These are phyloP conservation scores for Seira ritae DNA, from an alignment of 2,888 invertebrate species.

Conservation along the genomic window DNA sequence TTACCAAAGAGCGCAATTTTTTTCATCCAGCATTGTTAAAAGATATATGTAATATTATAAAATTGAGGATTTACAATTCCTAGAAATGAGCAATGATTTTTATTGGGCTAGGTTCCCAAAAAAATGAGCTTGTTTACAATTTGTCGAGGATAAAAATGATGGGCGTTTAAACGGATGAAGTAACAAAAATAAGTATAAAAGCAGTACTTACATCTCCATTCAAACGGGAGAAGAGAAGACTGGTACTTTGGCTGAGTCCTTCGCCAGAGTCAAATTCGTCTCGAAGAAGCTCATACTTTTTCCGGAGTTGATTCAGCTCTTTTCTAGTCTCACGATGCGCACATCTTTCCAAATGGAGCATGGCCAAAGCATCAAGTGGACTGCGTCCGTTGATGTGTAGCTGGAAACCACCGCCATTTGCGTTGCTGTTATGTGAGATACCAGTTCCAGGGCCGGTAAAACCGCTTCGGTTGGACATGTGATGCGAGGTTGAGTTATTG, in stretches of 20 bases:
- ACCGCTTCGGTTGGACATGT: conserved; percentile 18
- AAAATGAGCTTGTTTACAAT: no score
- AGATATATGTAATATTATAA: no score
- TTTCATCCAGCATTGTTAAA: no score
- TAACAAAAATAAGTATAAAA: no score
- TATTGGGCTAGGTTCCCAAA: no score
- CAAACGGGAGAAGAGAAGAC: conserved; percentile 69
- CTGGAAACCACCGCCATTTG: conserved; percentile 53
- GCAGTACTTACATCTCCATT: conserved; percentile 72
- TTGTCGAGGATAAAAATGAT: no score
- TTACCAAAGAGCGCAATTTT: no score
- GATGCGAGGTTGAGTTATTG: conserved; percentile 30
- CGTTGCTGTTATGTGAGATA: conserved; percentile 24
- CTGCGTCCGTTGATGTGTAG: conserved; percentile 70
- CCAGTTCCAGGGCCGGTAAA: conserved; percentile 16
- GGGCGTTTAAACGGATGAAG: no score
- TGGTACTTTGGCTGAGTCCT: conserved; percentile 71
- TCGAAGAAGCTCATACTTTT: conserved; percentile 73
- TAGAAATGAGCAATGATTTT: no score
- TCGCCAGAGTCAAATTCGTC: conserved; percentile 74
- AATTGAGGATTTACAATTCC: no score
- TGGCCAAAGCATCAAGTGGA: conserved; percentile 73
- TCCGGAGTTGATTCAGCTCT: conserved; percentile 73
- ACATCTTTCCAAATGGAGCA: conserved; percentile 74
- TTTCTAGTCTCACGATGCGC: conserved; percentile 74